Evolutionary conservation across 1,140 invertebrate species (phyloP), one percentile per base, ranked within the genome.

Genomic region (Whitmania pigra): DNA sequence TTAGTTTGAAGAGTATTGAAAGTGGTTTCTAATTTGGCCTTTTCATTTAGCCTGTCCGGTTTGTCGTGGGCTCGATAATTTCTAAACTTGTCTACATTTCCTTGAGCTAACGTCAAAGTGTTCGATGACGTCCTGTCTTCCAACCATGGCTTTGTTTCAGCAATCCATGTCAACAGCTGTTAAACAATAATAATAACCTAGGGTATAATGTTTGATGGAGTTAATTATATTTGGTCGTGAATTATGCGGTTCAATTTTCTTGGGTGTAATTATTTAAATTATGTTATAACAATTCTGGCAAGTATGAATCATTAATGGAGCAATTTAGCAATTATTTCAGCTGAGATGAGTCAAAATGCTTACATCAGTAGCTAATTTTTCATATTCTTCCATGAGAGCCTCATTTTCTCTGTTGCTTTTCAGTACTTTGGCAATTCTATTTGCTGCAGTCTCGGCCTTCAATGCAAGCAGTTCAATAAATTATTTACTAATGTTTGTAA

Each of bases 371-470:
- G 71, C 71, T 29, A 71, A 31, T 71, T 63, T 55, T 57, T 71
- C 71, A 54, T 71, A 99, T 85, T 98, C 95, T 85, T 98, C 94
- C 95, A 98, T 99, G 67, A 98, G 87, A 80, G 94, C 88, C 84
- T 99, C 96, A 85, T 99, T 99, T 84, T 99, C 95, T 84, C 98
- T 94, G 84, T 98, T 98, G 73, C 97, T 94, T 85, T 97, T 97
- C 78, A 99, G 86, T 75, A 98, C 95, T 85, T 98, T 97, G 86
- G 94, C 98, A 83, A 99, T 98, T 82, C 95, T 88, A 85, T 99
- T 98, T 73, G 96, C 95, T 80, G 96, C 96, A 75, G 94, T 98
- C 84, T 99, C 95, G 83, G 95, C 95, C 95, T 99, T 25, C 27
- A 53, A 22, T 72, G 63, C 73, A 43, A 36, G 60, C n/a, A n/a